These are phyloP conservation scores for Montipora cactus DNA, from an alignment of 64 coral and sea anemone genomes.

Conservation along the genomic window DNA sequence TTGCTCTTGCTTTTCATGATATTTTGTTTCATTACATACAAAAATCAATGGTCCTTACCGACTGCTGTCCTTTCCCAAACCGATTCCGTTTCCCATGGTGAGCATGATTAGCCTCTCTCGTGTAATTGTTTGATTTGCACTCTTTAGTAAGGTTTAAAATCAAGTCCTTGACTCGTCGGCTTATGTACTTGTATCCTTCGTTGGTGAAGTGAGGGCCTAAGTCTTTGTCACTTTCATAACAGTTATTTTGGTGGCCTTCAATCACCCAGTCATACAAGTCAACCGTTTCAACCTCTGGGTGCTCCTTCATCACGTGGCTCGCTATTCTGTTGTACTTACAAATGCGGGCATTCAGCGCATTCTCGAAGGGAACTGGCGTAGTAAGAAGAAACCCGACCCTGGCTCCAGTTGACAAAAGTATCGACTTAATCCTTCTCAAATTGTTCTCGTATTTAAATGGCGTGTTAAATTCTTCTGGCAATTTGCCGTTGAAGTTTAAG, in stretches of 20 bases:
- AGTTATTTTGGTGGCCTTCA: slow-evolving; percentile 64
- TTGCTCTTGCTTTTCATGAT: too few species aligned
- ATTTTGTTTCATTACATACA: neutral
- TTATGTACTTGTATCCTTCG: slow-evolving; percentile 76
- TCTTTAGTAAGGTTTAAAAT: slow-evolving; percentile 31
- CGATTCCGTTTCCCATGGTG: neutral
- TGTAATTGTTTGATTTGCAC: neutral
- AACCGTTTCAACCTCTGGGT: slow-evolving; percentile 46
- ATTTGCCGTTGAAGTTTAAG: slow-evolving; percentile 37
- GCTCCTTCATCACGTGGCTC: slow-evolving; percentile 46
- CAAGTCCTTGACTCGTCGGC: slow-evolving; percentile 40
- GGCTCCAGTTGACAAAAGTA: slow-evolving; percentile 64
- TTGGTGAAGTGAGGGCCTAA: slow-evolving; percentile 83
- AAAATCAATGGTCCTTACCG: neutral
- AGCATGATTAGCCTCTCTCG: neutral
- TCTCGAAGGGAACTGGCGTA: slow-evolving; percentile 79
- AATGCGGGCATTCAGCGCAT: slow-evolving; percentile 54
- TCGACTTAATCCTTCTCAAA: slow-evolving; percentile 35
- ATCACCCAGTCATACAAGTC: slow-evolving; percentile 84
- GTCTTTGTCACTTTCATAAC: slow-evolving; percentile 69
- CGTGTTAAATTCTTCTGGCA: slow-evolving; percentile 54
- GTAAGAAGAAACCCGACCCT: slow-evolving; percentile 82
- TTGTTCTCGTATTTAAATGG: slow-evolving; percentile 50
- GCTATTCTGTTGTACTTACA: slow-evolving; percentile 69
- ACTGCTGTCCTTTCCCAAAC: neutral